A percentile compares a stretch with the other conserved stretches of the same genome.
Evolutionary conservation across 2,888 invertebrate species (phyloP).

Genomic region (Penaeus monodon): DNA sequence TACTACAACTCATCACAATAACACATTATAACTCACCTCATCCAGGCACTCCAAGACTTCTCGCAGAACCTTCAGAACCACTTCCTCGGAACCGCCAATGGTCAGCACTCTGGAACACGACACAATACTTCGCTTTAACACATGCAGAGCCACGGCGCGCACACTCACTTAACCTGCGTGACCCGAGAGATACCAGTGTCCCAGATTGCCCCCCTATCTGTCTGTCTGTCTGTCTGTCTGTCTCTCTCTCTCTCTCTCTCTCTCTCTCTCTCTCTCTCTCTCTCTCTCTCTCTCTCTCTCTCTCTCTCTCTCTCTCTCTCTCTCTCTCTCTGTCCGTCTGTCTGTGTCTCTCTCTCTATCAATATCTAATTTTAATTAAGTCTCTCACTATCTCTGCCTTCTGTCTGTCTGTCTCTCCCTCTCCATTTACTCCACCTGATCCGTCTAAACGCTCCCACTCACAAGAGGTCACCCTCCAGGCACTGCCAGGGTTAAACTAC

Average conservation of each 20-base stretch:
- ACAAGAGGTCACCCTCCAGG: background rate
- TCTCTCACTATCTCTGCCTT: background rate
- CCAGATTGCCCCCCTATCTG: background rate
- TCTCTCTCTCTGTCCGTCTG: background rate
- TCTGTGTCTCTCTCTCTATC: background rate
- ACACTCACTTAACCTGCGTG: background rate
- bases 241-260: background rate
- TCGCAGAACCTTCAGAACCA: conserved; percentile 63
- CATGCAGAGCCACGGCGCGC: background rate
- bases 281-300: no score
- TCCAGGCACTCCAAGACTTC: conserved; percentile 64
- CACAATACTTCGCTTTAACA: conserved; percentile 34
- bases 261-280: background rate
- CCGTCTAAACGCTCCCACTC: no score
- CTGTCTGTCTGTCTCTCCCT: no score
- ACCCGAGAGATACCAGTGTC: background rate
- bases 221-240: background rate
- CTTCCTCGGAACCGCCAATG: conserved; percentile 63
- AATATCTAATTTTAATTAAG: no score
- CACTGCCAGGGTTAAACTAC: background rate
- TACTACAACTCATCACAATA: no score
- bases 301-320: background rate
- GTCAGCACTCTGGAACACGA: conserved; percentile 63
- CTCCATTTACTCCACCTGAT: no score
- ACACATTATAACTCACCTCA: conserved; percentile 60